phyloP scores from a whole-genome alignment of 1,140 invertebrate species.

The Leptinotarsa undecemlineata region DNA sequence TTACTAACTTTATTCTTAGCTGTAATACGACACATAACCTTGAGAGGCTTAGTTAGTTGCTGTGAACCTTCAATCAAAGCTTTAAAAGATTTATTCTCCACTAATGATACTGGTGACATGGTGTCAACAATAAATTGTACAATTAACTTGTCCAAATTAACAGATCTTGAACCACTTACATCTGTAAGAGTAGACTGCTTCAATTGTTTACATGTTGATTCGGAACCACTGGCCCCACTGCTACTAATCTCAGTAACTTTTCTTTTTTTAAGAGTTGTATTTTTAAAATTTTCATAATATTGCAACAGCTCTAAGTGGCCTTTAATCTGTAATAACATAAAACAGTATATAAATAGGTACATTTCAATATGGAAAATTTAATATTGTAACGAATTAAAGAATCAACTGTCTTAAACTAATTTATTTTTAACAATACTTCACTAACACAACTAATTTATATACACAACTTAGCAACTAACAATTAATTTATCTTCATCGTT shows the following conservation, averaged over 20 bases:
- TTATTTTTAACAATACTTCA: too few relatives aligned
- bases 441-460: too few relatives aligned
- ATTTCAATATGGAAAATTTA: not conserved
- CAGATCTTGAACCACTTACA: too few relatives aligned
- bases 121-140: not conserved
- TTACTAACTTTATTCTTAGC: too few relatives aligned
- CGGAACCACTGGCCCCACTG: not conserved
- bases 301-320: too few relatives aligned
- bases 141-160: too few relatives aligned
- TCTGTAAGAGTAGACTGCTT: not conserved
- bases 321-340: not conserved
- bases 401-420: too few relatives aligned
- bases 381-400: too few relatives aligned
- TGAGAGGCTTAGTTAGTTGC: not conserved
- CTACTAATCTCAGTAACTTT: constrained; percentile 1
- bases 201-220: not conserved
- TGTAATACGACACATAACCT: too few relatives aligned
- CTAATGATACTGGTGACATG: not conserved
- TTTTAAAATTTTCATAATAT: not conserved
- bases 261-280: constrained; percentile 5
- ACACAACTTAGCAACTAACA: too few relatives aligned
- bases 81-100: not conserved
- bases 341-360: not conserved
- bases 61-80: not conserved
- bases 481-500: too few relatives aligned